These are phyloP conservation scores for Apamea monoglypha DNA, from an alignment of 2,888 invertebrate genomes.

Conservation along the genomic window DNA sequence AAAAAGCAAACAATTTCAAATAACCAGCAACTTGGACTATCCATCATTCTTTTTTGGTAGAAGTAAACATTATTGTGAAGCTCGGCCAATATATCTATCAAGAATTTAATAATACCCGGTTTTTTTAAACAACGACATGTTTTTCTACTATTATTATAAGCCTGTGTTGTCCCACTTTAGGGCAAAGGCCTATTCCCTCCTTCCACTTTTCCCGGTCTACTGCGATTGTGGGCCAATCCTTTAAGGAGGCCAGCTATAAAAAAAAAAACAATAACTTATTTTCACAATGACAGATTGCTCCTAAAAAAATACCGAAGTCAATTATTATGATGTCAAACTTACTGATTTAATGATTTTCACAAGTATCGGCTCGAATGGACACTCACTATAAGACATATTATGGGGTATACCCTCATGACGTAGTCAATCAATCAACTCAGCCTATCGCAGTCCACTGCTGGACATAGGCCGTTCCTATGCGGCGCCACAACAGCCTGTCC, in stretches of 20 bases:
- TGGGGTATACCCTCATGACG: no score
- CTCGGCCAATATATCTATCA: conserved; percentile 16
- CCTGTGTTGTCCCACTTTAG: no score
- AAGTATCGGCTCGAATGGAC: neutral
- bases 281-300: neutral
- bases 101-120: neutral
- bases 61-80: conserved; percentile 19
- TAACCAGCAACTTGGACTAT: conserved; percentile 10
- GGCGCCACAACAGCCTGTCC: no score
- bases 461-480: no score
- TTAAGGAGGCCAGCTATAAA: neutral
- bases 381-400: neutral
- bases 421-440: no score
- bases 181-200: no score
- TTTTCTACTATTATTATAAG: no score
- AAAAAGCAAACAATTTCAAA: conserved; percentile 26
- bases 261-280: neutral
- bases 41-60: conserved; percentile 10
- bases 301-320: neutral
- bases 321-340: neutral
- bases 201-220: no score
- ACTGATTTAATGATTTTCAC: neutral
- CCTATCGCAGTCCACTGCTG: no score
- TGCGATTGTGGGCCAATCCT: no score
- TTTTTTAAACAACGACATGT: neutral